These are phyloP conservation scores for Hybognathus amarus DNA, from an alignment of 2,797 vertebrate species.

Conservation along the genomic window DNA sequence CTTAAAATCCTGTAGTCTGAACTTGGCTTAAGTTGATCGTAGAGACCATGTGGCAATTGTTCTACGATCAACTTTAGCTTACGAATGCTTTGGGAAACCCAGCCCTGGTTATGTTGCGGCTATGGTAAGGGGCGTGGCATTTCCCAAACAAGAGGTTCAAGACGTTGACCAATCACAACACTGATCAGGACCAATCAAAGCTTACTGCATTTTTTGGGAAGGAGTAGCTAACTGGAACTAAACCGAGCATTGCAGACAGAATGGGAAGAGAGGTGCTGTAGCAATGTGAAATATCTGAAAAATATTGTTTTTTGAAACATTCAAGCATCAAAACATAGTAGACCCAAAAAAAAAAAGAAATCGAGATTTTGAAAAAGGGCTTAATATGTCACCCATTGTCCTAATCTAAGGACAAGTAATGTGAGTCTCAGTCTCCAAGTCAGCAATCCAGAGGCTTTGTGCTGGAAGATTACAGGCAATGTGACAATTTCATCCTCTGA, in stretches of 20 bases:
- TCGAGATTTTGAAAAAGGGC: not conserved
- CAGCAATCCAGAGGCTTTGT: slow-evolving; percentile 55
- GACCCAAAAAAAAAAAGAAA: not conserved
- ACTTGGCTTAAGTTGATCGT: too few species aligned
- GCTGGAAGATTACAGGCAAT: slow-evolving; percentile 57
- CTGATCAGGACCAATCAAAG: too few species aligned
- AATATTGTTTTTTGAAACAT: not conserved
- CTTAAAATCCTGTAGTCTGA: too few species aligned
- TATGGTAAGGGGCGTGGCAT: too few species aligned
- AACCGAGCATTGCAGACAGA: not conserved
- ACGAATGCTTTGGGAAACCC: too few species aligned
- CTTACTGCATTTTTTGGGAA: too few species aligned
- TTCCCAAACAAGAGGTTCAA: too few species aligned
- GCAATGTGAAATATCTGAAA: not conserved
- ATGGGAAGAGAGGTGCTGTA: not conserved
- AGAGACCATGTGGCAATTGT: too few species aligned
- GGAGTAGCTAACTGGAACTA: too few species aligned
- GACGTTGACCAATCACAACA: too few species aligned
- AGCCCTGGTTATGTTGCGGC: too few species aligned
- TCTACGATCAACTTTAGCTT: too few species aligned
- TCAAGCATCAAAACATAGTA: not conserved
- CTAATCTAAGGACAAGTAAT: slow-evolving; percentile 59
- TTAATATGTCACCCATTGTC: slow-evolving; percentile 31
- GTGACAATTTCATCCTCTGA: slow-evolving; percentile 67
- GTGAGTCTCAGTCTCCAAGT: not conserved